phyloP scores from a whole-genome alignment of 2,797 vertebrate species.

The Scyliorhinus canicula region DNA sequence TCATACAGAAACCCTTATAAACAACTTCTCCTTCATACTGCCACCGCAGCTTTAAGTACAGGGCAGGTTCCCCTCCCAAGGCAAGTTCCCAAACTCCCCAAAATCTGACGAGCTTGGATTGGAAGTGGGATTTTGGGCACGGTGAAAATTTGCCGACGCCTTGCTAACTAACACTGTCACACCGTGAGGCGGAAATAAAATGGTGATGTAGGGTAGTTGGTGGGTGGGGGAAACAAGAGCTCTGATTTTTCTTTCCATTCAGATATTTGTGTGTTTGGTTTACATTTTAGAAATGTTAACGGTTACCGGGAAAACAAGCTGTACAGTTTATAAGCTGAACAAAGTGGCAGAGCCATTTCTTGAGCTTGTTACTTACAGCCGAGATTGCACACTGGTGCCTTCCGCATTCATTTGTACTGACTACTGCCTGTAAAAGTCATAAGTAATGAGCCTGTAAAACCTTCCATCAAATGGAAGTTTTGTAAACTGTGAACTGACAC shows the following conservation, averaged over 20 bases:
- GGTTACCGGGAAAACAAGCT: background rate
- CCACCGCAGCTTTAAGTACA: background rate
- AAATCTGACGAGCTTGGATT: too few relatives aligned
- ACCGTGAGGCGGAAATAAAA: background rate
- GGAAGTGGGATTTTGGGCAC: background rate
- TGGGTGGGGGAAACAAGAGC: background rate
- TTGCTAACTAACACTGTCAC: background rate
- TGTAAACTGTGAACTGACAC: background rate
- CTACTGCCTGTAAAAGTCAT: background rate
- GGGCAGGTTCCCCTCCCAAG: background rate
- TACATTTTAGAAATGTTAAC: background rate
- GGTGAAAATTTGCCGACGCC: background rate
- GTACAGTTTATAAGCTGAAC: background rate
- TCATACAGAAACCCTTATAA: background rate
- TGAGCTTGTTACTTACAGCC: background rate
- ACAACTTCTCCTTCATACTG: background rate
- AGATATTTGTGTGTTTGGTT: background rate
- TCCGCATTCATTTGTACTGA: background rate
- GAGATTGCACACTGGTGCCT: background rate
- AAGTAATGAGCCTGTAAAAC: background rate
- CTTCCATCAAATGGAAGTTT: conserved; percentile 19
- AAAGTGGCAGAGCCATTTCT: background rate
- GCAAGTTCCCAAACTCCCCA: background rate
- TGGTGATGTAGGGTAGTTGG: background rate
- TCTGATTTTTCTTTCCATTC: background rate